phyloP scores from a whole-genome alignment of 1,140 invertebrate genomes.

The Drosophila funebris region DNA sequence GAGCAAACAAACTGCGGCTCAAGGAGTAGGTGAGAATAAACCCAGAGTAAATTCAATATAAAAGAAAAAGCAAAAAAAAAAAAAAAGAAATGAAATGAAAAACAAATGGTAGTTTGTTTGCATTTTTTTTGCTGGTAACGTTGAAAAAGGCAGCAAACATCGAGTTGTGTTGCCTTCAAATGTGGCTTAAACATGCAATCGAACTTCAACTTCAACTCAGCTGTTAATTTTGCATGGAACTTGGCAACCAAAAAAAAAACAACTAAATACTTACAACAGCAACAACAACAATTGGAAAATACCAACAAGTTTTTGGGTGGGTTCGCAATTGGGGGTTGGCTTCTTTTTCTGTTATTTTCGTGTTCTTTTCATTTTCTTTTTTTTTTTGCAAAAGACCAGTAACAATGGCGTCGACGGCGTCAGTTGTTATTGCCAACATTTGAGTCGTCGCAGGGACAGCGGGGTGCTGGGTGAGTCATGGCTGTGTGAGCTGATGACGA shows the following conservation, averaged over 20 bases:
- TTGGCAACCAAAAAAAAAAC: slow-evolving; percentile 16
- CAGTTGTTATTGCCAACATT: slow-evolving; percentile 63
- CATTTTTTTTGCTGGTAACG: slow-evolving; percentile 3
- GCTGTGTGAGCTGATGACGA: slow-evolving; percentile 51
- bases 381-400: slow-evolving; percentile 35
- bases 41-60: slow-evolving; percentile 35
- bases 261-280: background rate
- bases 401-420: slow-evolving; percentile 34
- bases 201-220: slow-evolving; percentile 46
- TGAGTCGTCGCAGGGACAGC: slow-evolving; percentile 22
- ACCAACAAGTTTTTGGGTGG: slow-evolving; percentile 35
- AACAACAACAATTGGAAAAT: slow-evolving; percentile 2
- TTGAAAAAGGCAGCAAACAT: slow-evolving; percentile 8
- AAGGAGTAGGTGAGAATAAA: slow-evolving; percentile 27
- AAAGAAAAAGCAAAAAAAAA: slow-evolving; percentile 23
- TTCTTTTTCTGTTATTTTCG: slow-evolving; percentile 15
- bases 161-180: slow-evolving; percentile 21
- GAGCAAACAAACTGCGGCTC: slow-evolving; percentile 27
- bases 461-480: slow-evolving; percentile 40
- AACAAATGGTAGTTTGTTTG: background rate
- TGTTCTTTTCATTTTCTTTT: slow-evolving; percentile 6
- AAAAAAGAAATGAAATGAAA: slow-evolving; percentile 5
- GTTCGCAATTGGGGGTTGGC: slow-evolving; percentile 32
- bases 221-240: slow-evolving; percentile 60
- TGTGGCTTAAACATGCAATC: slow-evolving; percentile 59